Percentiles rank a stretch among this genome's conserved stretches.
These are phyloP conservation scores for Craterocephalus amniculus DNA, from an alignment of 2,797 vertebrate genomes.

Conservation along the genomic window DNA sequence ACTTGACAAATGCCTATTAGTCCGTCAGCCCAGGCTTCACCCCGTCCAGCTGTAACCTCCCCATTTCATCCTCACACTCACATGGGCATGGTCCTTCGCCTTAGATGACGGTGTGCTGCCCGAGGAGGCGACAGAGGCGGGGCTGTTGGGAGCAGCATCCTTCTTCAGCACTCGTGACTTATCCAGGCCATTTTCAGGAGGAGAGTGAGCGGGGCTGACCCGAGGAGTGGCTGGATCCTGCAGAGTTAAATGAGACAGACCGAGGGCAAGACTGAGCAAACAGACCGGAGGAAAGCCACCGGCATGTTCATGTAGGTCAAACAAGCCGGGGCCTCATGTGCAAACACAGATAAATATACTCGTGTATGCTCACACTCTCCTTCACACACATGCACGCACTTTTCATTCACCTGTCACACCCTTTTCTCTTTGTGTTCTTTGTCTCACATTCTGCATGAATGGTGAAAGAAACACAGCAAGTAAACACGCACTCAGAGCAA, in stretches of 20 bases:
- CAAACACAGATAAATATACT: slow-evolving; percentile 77
- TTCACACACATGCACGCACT: slow-evolving; percentile 51
- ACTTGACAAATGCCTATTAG: slow-evolving; percentile 71
- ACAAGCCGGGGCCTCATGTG: slow-evolving; percentile 76
- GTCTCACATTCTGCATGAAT: slow-evolving; percentile 61
- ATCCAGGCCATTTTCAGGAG: slow-evolving; percentile 94
- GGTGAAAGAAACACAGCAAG: slow-evolving; percentile 49
- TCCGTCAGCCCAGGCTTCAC: slow-evolving; percentile 52
- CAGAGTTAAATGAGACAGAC: slow-evolving; percentile 54
- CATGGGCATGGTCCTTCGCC: slow-evolving; percentile 94
- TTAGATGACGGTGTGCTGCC: slow-evolving; percentile 97
- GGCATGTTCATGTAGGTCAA: slow-evolving; percentile 78
- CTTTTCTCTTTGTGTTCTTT: slow-evolving; percentile 70
- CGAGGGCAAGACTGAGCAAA: slow-evolving; percentile 70
- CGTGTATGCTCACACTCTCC: slow-evolving; percentile 54
- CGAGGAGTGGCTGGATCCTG: slow-evolving; percentile 93
- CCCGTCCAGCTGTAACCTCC: slow-evolving; percentile 43
- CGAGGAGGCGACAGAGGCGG: slow-evolving; percentile 94
- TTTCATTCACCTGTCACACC: slow-evolving; percentile 73
- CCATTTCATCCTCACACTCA: slow-evolving; percentile 70
- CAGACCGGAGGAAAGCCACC: slow-evolving; percentile 69
- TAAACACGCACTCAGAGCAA: slow-evolving; percentile 47
- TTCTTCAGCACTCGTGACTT: slow-evolving; percentile 91
- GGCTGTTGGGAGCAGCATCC: slow-evolving; percentile 92
- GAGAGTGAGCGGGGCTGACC: slow-evolving; percentile 92